Evolutionary conservation across 2,113 vertebrate species (phyloP).

Genomic region (Baryphthengus martii): DNA sequence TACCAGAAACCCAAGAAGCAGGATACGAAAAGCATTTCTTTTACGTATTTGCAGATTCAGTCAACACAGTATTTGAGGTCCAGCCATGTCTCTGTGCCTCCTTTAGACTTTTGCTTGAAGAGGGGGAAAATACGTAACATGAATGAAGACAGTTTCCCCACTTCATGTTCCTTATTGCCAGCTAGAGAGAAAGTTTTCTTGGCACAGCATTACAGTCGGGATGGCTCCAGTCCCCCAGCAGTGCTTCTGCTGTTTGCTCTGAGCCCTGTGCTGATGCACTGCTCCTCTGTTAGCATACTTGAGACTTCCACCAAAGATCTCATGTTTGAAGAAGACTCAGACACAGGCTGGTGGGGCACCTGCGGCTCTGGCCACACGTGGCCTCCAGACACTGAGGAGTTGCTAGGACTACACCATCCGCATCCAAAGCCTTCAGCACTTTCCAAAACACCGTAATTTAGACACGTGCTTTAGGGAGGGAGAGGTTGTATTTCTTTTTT

Average conservation of each 20-base stretch:
- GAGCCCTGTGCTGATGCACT: not conserved
- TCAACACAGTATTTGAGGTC: not conserved
- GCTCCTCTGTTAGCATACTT: not conserved
- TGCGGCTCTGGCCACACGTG: not conserved
- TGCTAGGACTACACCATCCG: not conserved
- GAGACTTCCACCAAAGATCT: not conserved
- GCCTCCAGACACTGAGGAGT: not conserved
- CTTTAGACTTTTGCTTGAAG: not conserved
- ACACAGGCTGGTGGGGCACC: not conserved
- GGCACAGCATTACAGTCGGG: not conserved
- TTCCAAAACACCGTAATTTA: not conserved
- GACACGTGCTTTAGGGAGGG: not conserved
- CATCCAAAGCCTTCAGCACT: not conserved
- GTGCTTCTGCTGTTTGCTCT: not conserved
- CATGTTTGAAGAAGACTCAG: not conserved
- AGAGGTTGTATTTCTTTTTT: not conserved
- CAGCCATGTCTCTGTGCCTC: not conserved
- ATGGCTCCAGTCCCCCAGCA: not conserved
- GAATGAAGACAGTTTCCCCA: not conserved
- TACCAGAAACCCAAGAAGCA: not conserved
- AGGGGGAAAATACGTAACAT: fast-evolving
- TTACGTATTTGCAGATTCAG: not conserved
- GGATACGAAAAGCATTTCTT: not conserved
- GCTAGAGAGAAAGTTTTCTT: not conserved
- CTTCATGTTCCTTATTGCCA: not conserved